phyloP scores from a whole-genome alignment of 2,113 vertebrate species.

The Benthochromis sp. region DNA sequence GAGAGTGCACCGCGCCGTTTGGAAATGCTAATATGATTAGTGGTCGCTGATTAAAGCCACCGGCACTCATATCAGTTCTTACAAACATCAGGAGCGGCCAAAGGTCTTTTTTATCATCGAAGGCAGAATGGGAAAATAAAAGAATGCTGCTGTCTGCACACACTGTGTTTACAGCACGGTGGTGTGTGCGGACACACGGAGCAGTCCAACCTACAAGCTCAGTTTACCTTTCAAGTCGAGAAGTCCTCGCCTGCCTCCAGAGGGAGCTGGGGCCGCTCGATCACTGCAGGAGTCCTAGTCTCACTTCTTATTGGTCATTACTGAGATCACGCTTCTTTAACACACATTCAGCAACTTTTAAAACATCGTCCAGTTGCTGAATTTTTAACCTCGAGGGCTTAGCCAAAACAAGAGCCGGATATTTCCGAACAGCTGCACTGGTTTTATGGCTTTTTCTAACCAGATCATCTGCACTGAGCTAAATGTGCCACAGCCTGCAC shows the following conservation, averaged over 20 bases:
- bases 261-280: neutral
- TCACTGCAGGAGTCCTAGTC: neutral
- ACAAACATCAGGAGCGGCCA: neutral
- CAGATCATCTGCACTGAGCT: neutral
- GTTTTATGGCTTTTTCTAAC: neutral
- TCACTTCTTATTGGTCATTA: neutral
- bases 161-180: neutral
- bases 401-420: neutral
- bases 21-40: neutral
- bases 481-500: neutral
- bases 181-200: neutral
- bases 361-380: neutral
- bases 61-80: neutral
- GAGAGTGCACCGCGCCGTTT: neutral
- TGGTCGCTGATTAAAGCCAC: neutral
- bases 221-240: neutral
- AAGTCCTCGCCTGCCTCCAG: neutral
- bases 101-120: neutral
- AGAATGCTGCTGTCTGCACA: neutral
- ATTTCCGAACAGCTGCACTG: neutral
- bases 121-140: neutral
- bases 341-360: neutral
- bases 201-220: neutral
- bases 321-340: fast-evolving
- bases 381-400: neutral